Evolutionary conservation across 2,113 vertebrate genomes (phyloP).

Genomic region (Pteropus alecto): DNA sequence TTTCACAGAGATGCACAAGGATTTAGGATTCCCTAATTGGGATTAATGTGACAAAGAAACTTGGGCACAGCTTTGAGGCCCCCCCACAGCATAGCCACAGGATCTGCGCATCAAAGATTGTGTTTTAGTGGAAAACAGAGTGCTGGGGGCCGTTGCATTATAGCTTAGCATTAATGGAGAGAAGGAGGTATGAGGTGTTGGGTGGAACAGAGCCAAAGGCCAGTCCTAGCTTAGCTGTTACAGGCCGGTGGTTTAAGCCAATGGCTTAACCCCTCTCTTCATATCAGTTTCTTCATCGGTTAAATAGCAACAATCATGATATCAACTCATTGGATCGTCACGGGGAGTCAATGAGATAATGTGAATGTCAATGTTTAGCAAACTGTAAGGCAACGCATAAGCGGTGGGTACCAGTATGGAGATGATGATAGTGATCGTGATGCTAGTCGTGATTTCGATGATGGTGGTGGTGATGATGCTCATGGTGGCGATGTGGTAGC

Average conservation of each 20-base stretch:
- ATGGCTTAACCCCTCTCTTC: not conserved
- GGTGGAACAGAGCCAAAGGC: not conserved
- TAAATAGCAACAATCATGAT: not conserved
- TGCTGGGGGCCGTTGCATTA: too few species aligned
- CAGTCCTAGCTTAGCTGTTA: not conserved
- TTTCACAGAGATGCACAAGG: not conserved
- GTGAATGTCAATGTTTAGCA: not conserved
- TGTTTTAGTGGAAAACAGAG: not conserved
- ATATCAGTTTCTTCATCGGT: not conserved
- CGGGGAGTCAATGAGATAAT: not conserved
- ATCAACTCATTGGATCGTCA: too few species aligned
- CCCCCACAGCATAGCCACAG: not conserved
- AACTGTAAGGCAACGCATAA: not conserved
- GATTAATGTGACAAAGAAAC: not conserved
- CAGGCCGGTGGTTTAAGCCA: not conserved
- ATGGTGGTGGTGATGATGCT: not conserved
- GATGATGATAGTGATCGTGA: not conserved
- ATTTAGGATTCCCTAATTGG: not conserved
- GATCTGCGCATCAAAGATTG: not conserved
- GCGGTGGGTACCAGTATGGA: too few species aligned
- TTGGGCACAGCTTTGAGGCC: not conserved
- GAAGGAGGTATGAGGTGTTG: not conserved
- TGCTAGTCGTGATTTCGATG: not conserved
- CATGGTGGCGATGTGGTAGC: too few species aligned
- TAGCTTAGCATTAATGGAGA: not conserved